These are phyloP conservation scores for Sesamia inferens DNA, from an alignment of 2,888 invertebrate genomes.

Conservation along the genomic window DNA sequence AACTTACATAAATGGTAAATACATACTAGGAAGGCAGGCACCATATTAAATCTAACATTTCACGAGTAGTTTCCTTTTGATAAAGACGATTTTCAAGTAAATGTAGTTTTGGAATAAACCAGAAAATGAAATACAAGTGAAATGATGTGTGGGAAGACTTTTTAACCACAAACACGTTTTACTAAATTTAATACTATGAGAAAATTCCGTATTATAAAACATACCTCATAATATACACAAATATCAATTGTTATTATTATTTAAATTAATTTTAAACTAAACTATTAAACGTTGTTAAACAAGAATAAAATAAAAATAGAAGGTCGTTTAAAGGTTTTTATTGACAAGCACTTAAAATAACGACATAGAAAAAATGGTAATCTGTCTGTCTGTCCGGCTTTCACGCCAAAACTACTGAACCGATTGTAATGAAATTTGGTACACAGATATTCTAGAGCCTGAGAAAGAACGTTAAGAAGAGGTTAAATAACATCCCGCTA, in stretches of 20 bases:
- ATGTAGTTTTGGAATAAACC: conserved; percentile 37
- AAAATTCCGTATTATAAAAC: neutral
- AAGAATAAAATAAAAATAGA: too few relatives aligned
- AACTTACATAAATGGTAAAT: conserved; percentile 38
- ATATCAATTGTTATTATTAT: neutral
- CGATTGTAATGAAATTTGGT: too few relatives aligned
- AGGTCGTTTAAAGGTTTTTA: neutral
- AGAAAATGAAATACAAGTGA: conserved; percentile 19
- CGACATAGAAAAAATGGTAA: neutral
- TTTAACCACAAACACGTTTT: neutral
- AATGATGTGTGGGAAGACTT: neutral
- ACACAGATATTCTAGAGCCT: too few relatives aligned
- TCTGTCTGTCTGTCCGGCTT: too few relatives aligned
- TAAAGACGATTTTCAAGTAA: conserved; percentile 25
- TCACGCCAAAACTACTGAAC: too few relatives aligned
- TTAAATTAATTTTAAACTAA: neutral
- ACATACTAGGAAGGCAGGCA: conserved; percentile 38
- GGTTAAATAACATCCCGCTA: too few relatives aligned
- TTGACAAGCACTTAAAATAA: neutral
- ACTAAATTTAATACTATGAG: neutral
- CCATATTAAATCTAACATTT: conserved; percentile 52
- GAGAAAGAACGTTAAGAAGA: too few relatives aligned
- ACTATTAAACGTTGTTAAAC: too few relatives aligned
- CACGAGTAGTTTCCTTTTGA: conserved; percentile 34
- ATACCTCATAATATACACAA: neutral